Conservation (phyloP, 2,797 vertebrate genomes). For the Limnodromus scolopaceus region DNA sequence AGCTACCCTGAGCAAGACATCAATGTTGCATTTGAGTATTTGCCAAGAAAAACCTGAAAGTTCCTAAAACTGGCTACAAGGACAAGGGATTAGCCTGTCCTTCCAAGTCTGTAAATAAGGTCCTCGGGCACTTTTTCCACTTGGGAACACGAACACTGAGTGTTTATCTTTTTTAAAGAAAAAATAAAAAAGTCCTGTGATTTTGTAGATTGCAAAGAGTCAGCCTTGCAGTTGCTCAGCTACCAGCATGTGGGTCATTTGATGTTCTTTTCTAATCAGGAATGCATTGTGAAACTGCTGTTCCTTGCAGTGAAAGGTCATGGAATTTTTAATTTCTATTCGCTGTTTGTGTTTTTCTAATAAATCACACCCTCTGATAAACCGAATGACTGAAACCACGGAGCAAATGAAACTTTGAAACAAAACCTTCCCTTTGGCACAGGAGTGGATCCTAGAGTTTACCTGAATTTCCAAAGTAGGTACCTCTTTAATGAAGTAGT, state of each 20-base stretch:
- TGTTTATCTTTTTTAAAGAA: constrained; percentile 36
- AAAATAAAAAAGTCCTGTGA: background rate
- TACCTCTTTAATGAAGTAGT: background rate
- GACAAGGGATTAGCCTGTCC: constrained; percentile 68
- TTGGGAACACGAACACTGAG: constrained; percentile 54
- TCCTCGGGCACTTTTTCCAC: constrained; percentile 67
- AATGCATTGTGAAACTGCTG: constrained; percentile 10
- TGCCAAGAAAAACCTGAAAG: constrained; percentile 72
- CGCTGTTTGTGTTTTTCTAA: background rate
- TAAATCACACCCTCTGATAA: constrained; percentile 42
- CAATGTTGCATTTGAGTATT: constrained; percentile 67
- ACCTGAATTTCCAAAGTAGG: background rate
- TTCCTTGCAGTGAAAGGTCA: constrained; percentile 41
- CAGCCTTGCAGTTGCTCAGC: constrained; percentile 38
- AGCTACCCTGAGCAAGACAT: constrained; percentile 63
- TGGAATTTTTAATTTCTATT: constrained; percentile 48
- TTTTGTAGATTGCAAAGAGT: constrained; percentile 32
- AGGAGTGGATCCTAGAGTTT: background rate
- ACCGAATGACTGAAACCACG: background rate
- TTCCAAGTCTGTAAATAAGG: constrained; percentile 64
- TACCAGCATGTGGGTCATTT: constrained; percentile 38
- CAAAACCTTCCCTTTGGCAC: background rate
- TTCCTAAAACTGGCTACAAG: constrained; percentile 47
- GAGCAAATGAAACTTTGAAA: constrained; percentile 14
- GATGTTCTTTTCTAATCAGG: constrained; percentile 39